A percentile compares a stretch with the other conserved stretches of the same genome.
Evolutionary conservation across 2,797 vertebrate genomes (phyloP).

Genomic region (Dendrocincla fuliginosa): DNA sequence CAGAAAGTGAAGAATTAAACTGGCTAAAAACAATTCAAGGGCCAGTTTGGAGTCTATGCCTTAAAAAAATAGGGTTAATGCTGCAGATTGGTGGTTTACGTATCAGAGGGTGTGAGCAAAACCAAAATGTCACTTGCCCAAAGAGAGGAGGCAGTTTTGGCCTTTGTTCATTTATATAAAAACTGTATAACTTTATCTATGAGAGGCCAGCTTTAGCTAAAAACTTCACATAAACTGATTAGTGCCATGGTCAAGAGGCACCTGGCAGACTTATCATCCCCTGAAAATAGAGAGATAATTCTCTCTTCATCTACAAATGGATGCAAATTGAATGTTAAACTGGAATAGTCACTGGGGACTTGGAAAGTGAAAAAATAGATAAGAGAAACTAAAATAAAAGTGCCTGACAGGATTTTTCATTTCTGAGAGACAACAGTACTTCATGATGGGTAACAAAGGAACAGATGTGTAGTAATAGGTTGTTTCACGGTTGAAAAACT

Average conservation of each 20-base stretch:
- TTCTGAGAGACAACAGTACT: not conserved
- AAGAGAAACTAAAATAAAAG: not conserved
- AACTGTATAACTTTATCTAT: not conserved
- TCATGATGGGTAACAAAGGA: not conserved
- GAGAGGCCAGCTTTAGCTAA: not conserved
- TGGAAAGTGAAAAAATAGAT: not conserved
- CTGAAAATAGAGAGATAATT: not conserved
- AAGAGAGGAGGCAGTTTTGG: not conserved
- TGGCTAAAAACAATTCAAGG: not conserved
- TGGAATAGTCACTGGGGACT: not conserved
- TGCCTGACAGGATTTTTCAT: conserved; percentile 13
- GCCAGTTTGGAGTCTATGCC: not conserved
- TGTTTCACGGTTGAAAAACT: not conserved
- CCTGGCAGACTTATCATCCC: conserved; percentile 10
- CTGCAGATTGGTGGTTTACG: not conserved
- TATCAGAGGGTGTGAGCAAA: not conserved
- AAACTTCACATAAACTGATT: conserved; percentile 32
- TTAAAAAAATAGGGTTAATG: not conserved
- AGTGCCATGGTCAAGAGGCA: not conserved
- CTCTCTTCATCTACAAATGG: conserved; percentile 30
- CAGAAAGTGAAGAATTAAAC: not conserved
- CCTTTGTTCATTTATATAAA: not conserved
- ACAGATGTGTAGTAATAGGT: not conserved
- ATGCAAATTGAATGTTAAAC: conserved; percentile 35
- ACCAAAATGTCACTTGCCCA: not conserved